Base-by-base conservation (phyloP, 1,140 invertebrate genomes). In the Papilio xuthus region DNA sequence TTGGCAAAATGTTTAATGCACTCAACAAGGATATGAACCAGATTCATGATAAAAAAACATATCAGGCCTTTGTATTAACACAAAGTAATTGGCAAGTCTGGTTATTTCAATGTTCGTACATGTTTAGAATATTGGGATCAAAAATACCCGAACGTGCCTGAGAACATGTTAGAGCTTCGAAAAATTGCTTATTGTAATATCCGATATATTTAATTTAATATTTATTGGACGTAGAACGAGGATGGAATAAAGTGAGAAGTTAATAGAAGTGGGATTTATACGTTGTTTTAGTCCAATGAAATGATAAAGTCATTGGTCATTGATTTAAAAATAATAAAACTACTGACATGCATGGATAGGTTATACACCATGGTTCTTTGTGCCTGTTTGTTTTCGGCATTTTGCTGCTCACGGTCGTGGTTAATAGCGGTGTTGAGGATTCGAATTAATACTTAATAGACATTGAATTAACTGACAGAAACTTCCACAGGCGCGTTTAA, bases 51-150 rank as follows among this genome's bases (percentile, higher is more conserved):
- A 1, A 37, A 37, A 6, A 37, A 67, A 28, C 12, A 18, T 67
- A 23, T 1, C 28, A 67, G 60, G 26, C 60, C 15, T 67, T 67
- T 15, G 60, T 67, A 26, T 60, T 26, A 60, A 60, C 26, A 67
- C 26, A 73, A 26, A 73, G n/a, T 73, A 73, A 73, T 73, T 73
- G 71, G 23, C 23, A 42, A 47, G 23, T 23, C 70, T 41, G n/a
- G 47, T 71, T 37, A 42, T 73, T 73, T 73, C 42, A 42, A 8
- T 41, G 41, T 42, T 44, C 10, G 70, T 47, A 73, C 71, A 42
- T 73, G 71, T 44, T 47, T 42, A 26, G 42, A 73, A 73, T 47
- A 2, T 67, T 10, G 26, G 12, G 60, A 26, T 73, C 42, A 15
- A 47, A 69, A 50, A 42, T 47, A 26, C 9, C 13, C 23, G 71